Evolutionary conservation across 2,113 vertebrate species (phyloP).

Genomic region (Phodopus roborovskii): DNA sequence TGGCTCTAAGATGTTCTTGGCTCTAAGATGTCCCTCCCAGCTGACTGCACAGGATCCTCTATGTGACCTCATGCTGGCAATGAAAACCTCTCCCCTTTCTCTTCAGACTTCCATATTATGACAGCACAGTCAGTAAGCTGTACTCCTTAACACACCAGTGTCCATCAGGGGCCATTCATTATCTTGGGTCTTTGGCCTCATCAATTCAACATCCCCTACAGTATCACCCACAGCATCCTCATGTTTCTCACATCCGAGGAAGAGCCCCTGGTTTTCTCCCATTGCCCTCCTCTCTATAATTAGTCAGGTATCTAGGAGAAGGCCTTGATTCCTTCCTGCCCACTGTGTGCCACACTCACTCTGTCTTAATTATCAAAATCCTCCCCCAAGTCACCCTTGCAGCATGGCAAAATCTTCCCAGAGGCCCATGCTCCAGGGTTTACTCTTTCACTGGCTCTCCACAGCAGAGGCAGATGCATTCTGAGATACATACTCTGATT

Average conservation of each 20-base stretch:
- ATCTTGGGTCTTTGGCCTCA: neutral
- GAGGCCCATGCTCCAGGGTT: neutral
- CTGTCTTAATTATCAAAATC: neutral
- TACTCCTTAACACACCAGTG: neutral
- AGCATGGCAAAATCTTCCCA: neutral
- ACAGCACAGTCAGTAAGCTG: neutral
- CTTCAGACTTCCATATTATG: neutral
- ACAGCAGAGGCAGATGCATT: neutral
- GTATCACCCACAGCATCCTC: neutral
- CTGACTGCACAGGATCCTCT: neutral
- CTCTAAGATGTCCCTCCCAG: neutral
- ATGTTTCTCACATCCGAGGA: neutral
- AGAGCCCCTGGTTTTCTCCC: neutral
- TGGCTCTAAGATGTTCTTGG: slow-evolving; percentile 28
- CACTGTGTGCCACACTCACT: neutral
- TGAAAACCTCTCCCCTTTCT: neutral
- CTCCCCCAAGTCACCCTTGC: neutral
- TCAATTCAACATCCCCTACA: accelerated
- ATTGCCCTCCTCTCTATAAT: neutral
- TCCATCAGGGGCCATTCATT: neutral
- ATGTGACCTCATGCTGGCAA: neutral
- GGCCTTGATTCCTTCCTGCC: neutral
- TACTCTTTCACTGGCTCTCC: neutral
- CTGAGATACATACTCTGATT: neutral
- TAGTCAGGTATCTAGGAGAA: neutral